Evolutionary conservation across 2,888 invertebrate genomes (phyloP).

Genomic region (Lasioglossum morio): DNA sequence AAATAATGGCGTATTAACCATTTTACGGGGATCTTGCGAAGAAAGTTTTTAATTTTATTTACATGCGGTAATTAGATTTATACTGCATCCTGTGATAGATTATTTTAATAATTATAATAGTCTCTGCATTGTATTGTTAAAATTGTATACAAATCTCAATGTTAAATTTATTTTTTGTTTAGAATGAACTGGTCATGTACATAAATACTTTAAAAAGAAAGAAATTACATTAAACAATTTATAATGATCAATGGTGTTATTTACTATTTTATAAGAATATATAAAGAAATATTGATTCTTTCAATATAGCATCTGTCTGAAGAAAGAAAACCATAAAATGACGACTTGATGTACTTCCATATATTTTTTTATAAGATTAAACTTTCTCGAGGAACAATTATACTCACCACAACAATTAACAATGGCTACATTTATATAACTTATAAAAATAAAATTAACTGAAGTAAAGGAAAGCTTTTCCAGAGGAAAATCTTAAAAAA

Average conservation of each 20-base stretch:
- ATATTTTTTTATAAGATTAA: neutral
- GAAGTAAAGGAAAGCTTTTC: conserved; percentile 29
- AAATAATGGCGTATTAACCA: neutral
- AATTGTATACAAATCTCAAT: conserved; percentile 43
- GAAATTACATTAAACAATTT: neutral
- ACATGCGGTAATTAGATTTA: conserved; percentile 26
- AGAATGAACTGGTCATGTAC: conserved; percentile 33
- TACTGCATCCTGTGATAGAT: conserved; percentile 11
- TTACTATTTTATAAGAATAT: neutral
- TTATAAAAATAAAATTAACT: conserved; percentile 24
- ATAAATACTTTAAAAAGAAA: conserved; percentile 1
- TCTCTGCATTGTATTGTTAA: conserved; percentile 29
- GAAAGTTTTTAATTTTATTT: neutral
- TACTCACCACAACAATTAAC: conserved; percentile 22
- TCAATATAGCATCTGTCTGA: neutral
- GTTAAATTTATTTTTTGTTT: conserved; percentile 37
- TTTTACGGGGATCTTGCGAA: neutral
- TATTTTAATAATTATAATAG: conserved; percentile 10
- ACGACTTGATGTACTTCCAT: neutral
- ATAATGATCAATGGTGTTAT: neutral
- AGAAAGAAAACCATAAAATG: neutral
- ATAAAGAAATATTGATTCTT: neutral
- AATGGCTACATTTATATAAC: conserved; percentile 10
- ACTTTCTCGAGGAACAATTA: neutral
- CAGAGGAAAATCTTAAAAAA: conserved; percentile 26